Conservation (phyloP, 2,797 vertebrate species). For the Coluber constrictor region DNA sequence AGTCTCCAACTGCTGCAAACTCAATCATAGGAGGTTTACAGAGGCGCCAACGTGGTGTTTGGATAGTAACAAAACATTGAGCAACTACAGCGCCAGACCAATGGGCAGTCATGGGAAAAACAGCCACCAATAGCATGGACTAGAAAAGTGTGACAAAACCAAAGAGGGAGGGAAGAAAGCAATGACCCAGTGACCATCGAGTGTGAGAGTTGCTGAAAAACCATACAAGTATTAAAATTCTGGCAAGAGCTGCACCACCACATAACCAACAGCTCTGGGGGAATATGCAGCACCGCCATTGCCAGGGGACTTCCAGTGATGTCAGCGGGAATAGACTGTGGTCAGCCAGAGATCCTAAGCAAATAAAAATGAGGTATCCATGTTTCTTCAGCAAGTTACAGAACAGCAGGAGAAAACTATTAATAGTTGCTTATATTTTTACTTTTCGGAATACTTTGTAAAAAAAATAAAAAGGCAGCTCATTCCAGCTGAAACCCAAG, state of each 20-base stretch:
- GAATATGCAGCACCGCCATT: not conserved
- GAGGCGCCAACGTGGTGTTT: constrained; percentile 30
- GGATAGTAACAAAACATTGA: constrained; percentile 23
- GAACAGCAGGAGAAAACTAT: constrained; percentile 2
- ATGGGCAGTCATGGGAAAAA: not conserved
- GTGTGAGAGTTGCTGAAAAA: constrained; percentile 22
- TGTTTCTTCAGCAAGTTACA: not conserved
- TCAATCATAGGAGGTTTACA: constrained; percentile 17
- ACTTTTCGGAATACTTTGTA: accelerated
- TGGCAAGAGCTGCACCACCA: constrained; percentile 40
- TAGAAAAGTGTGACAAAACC: constrained; percentile 14
- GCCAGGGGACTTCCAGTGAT: constrained; percentile 64
- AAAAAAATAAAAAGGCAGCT: not conserved
- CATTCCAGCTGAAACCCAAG: not conserved
- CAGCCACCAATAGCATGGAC: not conserved
- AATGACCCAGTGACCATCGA: constrained; percentile 13
- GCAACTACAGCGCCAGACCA: not conserved
- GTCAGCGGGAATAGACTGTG: constrained; percentile 11
- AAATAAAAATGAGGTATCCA: not conserved
- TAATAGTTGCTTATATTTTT: not conserved
- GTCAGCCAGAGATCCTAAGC: constrained; percentile 1
- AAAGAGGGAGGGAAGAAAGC: constrained; percentile 19
- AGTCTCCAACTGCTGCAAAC: constrained; percentile 9
- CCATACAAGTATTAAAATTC: constrained; percentile 23
- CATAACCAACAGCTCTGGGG: constrained; percentile 38